Base-by-base conservation (phyloP, 2,888 invertebrate genomes). In the Drosophila leonis region DNA sequence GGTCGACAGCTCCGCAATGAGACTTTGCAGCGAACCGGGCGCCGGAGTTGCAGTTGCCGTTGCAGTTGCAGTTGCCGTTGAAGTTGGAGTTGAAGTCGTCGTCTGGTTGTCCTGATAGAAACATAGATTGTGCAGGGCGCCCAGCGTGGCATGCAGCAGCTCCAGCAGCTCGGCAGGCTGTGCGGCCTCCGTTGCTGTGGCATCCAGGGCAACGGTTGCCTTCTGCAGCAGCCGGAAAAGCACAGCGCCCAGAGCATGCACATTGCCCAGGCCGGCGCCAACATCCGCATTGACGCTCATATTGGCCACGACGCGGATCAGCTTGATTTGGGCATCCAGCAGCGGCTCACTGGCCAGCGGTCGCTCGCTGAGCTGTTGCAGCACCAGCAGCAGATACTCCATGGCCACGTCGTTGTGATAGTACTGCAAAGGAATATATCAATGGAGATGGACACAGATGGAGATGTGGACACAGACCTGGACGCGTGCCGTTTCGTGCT, bases 71-170 rank as follows among this genome's bases (percentile, higher is more conserved):
- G 70, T 24, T 9, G 82, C 8, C 18, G 41, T 9, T 12, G 33
- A 2, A 12, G 39, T 18, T 1, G 48, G 4, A 70, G 69, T 27
- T 4, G 18, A 7, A 18, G 20, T 10, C 8, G 57, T 4, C n/a
- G 57, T 2, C 77, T 94, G 94, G 60, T 94, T 93, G 80, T 92
- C 92, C 80, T 93, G 93, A 92, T 96, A 97, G 92, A 95, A 98
- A 3, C 97, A 97, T 61, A 98, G 94, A 92, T 98, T 98, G 92
- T 97, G 98, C 71, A 98, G 94, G 0, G 97, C 96, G 10, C 97
- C 97, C 51, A 97, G 93, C 15, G 96, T 95, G 7, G 97, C 97
- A 70, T 96, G 94, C 4, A 97, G 95, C 49, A 98, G 92, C 91
- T 97, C 97, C 82, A 96, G 96, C 78, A 95, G 94, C 78, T 95